Evolutionary conservation across 1,140 invertebrate species (phyloP), one percentile per base, ranked within the genome.

Genomic region (Littorina saxatilis): DNA sequence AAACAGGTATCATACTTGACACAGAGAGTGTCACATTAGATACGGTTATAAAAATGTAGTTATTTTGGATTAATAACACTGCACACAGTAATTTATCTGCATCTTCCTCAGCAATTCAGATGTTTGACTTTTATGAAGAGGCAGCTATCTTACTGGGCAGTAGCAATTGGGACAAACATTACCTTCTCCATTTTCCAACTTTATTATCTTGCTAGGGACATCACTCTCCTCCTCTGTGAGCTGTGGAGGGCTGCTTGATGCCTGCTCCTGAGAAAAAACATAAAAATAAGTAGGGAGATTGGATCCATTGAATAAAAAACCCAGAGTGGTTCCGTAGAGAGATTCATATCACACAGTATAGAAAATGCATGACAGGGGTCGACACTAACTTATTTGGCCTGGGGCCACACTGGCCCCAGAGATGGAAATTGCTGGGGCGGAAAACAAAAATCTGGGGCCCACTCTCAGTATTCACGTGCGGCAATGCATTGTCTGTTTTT

Each of bases 121-220:
- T 52, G 47, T 52, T 15, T 20, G 13, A 52, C 37, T 20, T 39
- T 13, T 39, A 39, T 13, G 37, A 68, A 68, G 66, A 68, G 37
- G 66, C 37, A 68, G 66, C 35, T 23, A 68, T 32, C 35, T 68
- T 32, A 68, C 32, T 39, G 66, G 39, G 66, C n/a, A n/a, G 66
- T 20, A 63, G 66, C 66, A 68, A 39, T 68, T 20, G 20, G 13
- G 66, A 39, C 39, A 68, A 40, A 20, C 1, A 39, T 39, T 78
- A 78, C 76, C 76, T 78, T 37, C 58, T 63, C 76, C 76, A 66
- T 78, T 78, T 58, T 78, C 76, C 76, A 78, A 37, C n/a, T 78
- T 78, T 0, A 61, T 13, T 27, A 63, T 78, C 20, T 78, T 78
- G 5, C 40, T 23, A 20, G 39, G 35, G n/a, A 20, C 20, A 2